Conservation (phyloP, 2,888 invertebrate genomes). For the Blera fallax region DNA sequence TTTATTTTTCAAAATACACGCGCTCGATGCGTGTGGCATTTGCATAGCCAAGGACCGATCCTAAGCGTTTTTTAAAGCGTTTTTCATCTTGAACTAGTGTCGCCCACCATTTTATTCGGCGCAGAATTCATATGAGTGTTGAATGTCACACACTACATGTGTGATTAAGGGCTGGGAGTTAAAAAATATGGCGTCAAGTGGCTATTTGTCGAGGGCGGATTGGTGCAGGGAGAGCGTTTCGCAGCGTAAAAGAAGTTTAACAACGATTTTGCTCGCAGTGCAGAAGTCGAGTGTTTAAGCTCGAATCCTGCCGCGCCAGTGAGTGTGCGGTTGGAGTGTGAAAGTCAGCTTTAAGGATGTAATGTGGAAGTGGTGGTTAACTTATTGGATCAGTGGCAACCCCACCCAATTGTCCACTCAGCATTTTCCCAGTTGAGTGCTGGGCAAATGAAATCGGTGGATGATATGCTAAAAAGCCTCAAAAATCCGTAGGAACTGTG, state of each 20-base stretch:
- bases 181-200: constrained; percentile 64
- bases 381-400: not conserved
- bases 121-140: constrained; percentile 39
- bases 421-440: not conserved
- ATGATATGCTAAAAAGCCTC: no score
- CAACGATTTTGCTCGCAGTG: constrained; percentile 45
- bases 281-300: constrained; percentile 57
- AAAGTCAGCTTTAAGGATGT: not conserved
- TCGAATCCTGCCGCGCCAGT: not conserved
- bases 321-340: constrained; percentile 20
- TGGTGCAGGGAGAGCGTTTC: constrained; percentile 34
- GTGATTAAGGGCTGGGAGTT: not conserved
- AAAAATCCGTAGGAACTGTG: no score
- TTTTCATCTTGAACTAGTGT: not conserved
- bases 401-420: not conserved
- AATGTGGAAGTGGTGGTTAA: not conserved
- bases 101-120: constrained; percentile 61
- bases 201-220: constrained; percentile 45
- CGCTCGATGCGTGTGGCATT: constrained; percentile 48
- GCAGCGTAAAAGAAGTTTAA: constrained; percentile 43
- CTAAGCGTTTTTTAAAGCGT: not conserved
- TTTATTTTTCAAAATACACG: constrained; percentile 8
- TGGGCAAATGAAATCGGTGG: no score
- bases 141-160: constrained; percentile 52
- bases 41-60: constrained; percentile 16